Percentiles rank a stretch among this genome's conserved stretches.
phyloP scores from a whole-genome alignment of 92 coral and sea anemone species.

The Pocillopora grandis region DNA sequence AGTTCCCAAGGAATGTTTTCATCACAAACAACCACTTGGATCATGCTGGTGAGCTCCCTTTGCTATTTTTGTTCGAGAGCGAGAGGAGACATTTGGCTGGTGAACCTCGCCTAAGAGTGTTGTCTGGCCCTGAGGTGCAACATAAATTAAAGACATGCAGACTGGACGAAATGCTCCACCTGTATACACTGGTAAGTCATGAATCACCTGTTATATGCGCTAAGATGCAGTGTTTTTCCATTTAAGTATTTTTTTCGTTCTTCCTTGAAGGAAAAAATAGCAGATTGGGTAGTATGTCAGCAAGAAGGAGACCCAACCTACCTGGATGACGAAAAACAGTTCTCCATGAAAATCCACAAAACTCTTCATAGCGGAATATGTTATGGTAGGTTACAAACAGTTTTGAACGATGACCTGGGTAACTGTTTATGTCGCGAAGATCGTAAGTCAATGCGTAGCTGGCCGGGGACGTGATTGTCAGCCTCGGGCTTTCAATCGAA shows the following conservation, averaged over 20 bases:
- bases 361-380: slow-evolving; percentile 54
- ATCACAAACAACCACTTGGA: slow-evolving; percentile 67
- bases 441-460: no score
- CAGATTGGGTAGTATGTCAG: slow-evolving; percentile 59
- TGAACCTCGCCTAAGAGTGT: slow-evolving; percentile 45
- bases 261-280: slow-evolving; percentile 51
- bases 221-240: no score
- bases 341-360: slow-evolving; percentile 37
- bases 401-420: no score
- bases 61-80: slow-evolving; percentile 47
- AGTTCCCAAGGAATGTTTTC: slow-evolving; percentile 57
- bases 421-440: neutral
- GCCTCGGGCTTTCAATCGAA: no score
- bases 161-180: slow-evolving; percentile 49
- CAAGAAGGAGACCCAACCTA: slow-evolving; percentile 49
- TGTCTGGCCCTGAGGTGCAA: slow-evolving; percentile 66
- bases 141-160: slow-evolving; percentile 53
- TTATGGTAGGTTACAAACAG: slow-evolving; percentile 40
- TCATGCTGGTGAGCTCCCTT: slow-evolving; percentile 61
- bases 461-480: no score
- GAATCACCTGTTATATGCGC: neutral
- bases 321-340: slow-evolving; percentile 53
- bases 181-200: slow-evolving; percentile 42
- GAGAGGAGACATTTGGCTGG: slow-evolving; percentile 35
- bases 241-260: neutral